Conservation (phyloP, 1,140 invertebrate species). For the Drosophila elegans region DNA sequence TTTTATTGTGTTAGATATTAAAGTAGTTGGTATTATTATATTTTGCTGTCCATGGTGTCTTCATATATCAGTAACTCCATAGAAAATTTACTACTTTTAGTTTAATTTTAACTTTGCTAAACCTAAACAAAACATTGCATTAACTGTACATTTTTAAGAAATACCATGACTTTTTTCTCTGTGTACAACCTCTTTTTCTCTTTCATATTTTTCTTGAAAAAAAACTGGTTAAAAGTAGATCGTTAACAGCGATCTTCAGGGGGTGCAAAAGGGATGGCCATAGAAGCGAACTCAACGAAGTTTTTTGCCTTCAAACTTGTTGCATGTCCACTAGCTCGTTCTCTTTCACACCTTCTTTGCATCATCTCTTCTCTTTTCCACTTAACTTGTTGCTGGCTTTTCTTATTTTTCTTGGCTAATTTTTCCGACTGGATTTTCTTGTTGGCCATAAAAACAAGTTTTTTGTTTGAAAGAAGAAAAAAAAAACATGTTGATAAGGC, state of each 20-base stretch:
- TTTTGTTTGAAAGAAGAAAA: conserved; percentile 21
- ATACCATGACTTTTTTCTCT: background rate
- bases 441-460: conserved; percentile 36
- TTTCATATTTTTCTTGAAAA: background rate
- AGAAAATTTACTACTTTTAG: too few relatives aligned
- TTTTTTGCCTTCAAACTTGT: conserved; percentile 44
- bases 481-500: conserved; percentile 68
- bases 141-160: too few relatives aligned
- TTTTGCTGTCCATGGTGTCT: too few relatives aligned
- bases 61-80: too few relatives aligned
- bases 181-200: conserved; percentile 18
- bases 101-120: too few relatives aligned
- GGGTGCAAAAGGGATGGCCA: conserved; percentile 5
- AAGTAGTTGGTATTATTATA: too few relatives aligned
- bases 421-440: conserved; percentile 67
- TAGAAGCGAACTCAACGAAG: conserved; percentile 20
- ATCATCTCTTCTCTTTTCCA: background rate
- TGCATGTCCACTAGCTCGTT: conserved; percentile 11
- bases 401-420: conserved; percentile 10
- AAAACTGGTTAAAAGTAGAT: conserved; percentile 79
- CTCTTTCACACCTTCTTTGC: background rate
- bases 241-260: conserved; percentile 48
- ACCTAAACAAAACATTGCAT: too few relatives aligned
- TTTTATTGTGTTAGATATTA: too few relatives aligned
- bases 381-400: conserved; percentile 28